Conservation (phyloP, 2,888 invertebrate genomes). For the Tetragnatha montana region DNA sequence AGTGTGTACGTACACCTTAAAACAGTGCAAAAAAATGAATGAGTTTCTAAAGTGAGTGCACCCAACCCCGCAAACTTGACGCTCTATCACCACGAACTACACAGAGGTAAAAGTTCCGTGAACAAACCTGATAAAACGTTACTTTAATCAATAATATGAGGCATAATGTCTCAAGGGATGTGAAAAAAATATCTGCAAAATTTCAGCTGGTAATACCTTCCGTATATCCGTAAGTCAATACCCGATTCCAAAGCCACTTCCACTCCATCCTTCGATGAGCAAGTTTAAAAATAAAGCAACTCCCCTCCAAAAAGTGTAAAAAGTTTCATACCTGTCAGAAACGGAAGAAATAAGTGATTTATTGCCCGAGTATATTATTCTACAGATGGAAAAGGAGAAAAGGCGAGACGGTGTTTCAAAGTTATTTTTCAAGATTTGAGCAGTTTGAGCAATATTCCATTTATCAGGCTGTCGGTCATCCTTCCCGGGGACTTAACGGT, state of each 20-base stretch:
- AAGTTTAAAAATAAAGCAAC: constrained; percentile 52
- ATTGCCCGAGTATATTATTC: constrained; percentile 56
- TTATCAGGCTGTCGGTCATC: constrained; percentile 57
- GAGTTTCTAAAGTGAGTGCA: too few species aligned
- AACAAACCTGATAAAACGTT: too few species aligned
- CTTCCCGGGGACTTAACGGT: constrained; percentile 39
- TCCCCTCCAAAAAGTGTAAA: constrained; percentile 52
- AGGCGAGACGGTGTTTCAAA: constrained; percentile 30
- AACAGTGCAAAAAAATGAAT: too few species aligned
- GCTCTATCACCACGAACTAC: too few species aligned
- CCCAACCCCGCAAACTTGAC: too few species aligned
- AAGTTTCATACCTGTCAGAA: constrained; percentile 60
- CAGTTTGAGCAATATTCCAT: constrained; percentile 57
- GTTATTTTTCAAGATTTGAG: constrained; percentile 63
- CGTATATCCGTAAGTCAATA: neutral
- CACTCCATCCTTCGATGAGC: constrained; percentile 20
- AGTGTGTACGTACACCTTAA: too few species aligned
- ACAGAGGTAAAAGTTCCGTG: too few species aligned
- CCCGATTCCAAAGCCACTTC: constrained; percentile 12
- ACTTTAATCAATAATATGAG: too few species aligned
- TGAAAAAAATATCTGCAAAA: neutral
- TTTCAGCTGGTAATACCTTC: neutral
- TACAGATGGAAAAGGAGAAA: constrained; percentile 31
- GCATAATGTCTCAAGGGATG: too few species aligned
- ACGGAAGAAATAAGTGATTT: constrained; percentile 55